Percentiles rank a stretch among this genome's conserved stretches.
Evolutionary conservation across 2,888 invertebrate genomes (phyloP).

Genomic region (Prenolepis imparis): DNA sequence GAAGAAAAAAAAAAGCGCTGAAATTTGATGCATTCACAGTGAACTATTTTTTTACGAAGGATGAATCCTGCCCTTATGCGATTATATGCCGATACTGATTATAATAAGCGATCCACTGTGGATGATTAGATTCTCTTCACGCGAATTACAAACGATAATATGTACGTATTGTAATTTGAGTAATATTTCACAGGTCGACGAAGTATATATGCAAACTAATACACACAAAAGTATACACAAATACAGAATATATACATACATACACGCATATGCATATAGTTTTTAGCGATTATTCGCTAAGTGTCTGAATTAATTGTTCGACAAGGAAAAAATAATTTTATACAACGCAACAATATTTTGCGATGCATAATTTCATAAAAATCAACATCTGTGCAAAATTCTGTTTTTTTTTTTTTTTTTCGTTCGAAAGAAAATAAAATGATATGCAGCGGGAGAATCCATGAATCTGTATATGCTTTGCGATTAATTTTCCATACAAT

Average conservation of each 20-base stretch:
- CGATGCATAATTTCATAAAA: slow-evolving; percentile 9
- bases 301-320: not conserved
- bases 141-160: slow-evolving; percentile 43
- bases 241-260: not conserved
- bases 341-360: not conserved
- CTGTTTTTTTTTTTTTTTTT: slow-evolving; percentile 2
- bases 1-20: slow-evolving; percentile 40
- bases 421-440: not conserved
- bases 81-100: slow-evolving; percentile 31
- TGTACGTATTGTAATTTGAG: slow-evolving; percentile 65
- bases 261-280: not conserved
- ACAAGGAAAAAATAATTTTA: not conserved
- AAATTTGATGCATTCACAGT: slow-evolving; percentile 69
- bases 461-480: slow-evolving; percentile 14
- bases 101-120: slow-evolving; percentile 37
- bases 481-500: slow-evolving; percentile 30
- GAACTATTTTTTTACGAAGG: slow-evolving; percentile 74
- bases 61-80: slow-evolving; percentile 62
- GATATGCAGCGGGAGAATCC: slow-evolving; percentile 9
- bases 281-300: slow-evolving; percentile 10
- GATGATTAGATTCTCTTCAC: slow-evolving; percentile 11
- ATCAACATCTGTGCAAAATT: slow-evolving; percentile 13
- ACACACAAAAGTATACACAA: not conserved
- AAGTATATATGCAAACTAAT: slow-evolving; percentile 19
- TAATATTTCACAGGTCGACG: slow-evolving; percentile 59